Evolutionary conservation across 2,113 vertebrate genomes (phyloP), one percentile per base, ranked within the genome.

Genomic region (Bungarus multicinctus): DNA sequence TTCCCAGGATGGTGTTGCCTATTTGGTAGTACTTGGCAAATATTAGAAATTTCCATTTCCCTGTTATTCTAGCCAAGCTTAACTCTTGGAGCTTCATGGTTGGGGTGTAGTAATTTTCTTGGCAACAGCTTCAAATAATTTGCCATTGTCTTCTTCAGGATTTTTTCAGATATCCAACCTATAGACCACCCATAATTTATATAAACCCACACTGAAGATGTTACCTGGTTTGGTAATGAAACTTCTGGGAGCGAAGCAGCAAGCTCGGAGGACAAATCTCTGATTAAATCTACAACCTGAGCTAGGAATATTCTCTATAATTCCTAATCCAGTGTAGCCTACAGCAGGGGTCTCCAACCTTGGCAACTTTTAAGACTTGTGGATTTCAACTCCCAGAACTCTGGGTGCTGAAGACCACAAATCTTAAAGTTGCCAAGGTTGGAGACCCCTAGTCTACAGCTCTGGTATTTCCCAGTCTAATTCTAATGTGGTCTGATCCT

Each of bases 21-120:
- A 87, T 94, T 34, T 88, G 74, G 18, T 91, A 3, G 1, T 53
- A 93, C 60, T 90, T 89, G 27, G 23, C 55, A 27, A 34, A 53
- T 91, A 94, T 87, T 60, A 52, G 60, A 94, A 50, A 93, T 85
- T 3, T 22, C 16, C 88, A 58, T 23, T 92, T 57, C 85, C 53
- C 53, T 89, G 14, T 87, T 54, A 4, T 39, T 81, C 6, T 22
- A 39, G 34, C 74, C 18, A 81, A 81, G 6, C 6, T 81, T 81
- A 22, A 81, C 34, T 81, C 74, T 39, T 81, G 69, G 18, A 81
- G 16, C n/a, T 74, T 74, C 69, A 74, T 39, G 69, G 69, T 16
- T 69, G 60, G 60, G 30, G 27, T 64, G 3, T 64, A 64, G 60
- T 64, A 64, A 64, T 64, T 69, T 69, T 69, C 30, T 69, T 16